Conservation (phyloP, 2,797 vertebrate species). For the Lepus townsendii region DNA sequence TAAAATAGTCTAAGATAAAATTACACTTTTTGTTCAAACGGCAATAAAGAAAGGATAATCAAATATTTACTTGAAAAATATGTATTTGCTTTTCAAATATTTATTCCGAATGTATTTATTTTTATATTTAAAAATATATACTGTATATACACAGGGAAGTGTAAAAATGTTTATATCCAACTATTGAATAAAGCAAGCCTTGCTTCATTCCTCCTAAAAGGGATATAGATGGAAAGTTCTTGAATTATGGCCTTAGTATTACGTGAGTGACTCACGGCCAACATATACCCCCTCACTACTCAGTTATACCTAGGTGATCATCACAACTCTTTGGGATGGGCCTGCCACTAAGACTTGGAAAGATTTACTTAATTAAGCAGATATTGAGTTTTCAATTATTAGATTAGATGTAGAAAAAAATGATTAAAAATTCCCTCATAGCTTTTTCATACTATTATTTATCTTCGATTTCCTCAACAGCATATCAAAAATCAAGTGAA, state of each 20-base stretch:
- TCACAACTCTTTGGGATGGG: background rate
- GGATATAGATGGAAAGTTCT: background rate
- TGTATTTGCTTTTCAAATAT: background rate
- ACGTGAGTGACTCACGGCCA: background rate
- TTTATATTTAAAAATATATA: background rate
- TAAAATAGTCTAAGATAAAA: background rate
- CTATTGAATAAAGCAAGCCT: background rate
- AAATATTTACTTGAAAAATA: background rate
- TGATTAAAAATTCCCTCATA: background rate
- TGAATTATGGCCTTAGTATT: background rate
- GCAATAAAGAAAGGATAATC: background rate
- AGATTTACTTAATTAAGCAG: background rate
- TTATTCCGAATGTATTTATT: background rate
- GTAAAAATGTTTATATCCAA: background rate
- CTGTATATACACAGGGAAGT: background rate
- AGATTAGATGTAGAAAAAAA: background rate
- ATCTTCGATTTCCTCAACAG: background rate
- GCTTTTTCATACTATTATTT: background rate
- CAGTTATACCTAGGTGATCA: background rate
- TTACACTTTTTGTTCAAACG: background rate
- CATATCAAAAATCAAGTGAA: background rate
- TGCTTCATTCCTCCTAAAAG: background rate
- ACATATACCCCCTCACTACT: background rate
- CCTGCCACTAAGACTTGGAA: background rate
- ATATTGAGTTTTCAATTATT: slow-evolving; percentile 11